Percentiles rank a stretch among this genome's conserved stretches.
These are phyloP conservation scores for Fregetta grallaria DNA, from an alignment of 2,113 vertebrate genomes.

Conservation along the genomic window DNA sequence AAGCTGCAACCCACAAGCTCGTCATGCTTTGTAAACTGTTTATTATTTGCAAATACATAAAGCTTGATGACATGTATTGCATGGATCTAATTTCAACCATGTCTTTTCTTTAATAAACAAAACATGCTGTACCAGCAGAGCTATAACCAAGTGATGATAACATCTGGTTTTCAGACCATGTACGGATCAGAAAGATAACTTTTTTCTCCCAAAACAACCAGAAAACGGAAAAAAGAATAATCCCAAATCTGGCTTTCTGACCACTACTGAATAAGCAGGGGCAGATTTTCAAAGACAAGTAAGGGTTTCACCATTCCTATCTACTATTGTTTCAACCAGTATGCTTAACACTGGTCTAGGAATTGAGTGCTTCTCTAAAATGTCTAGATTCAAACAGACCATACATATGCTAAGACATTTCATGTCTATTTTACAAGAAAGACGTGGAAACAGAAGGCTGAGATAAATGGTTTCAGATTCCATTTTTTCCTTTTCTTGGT, in stretches of 20 bases:
- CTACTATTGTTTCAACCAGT: background rate
- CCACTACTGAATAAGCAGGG: background rate
- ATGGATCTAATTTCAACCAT: constrained; percentile 57
- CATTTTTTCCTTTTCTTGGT: background rate
- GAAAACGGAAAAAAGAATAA: background rate
- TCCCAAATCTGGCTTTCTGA: background rate
- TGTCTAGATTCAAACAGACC: background rate
- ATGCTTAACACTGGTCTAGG: background rate
- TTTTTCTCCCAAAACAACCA: background rate
- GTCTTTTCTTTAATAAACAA: constrained; percentile 64
- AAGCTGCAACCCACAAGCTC: constrained; percentile 1
- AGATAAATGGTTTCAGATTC: background rate
- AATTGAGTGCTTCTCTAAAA: background rate
- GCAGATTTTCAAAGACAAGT: background rate
- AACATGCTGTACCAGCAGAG: constrained; percentile 57
- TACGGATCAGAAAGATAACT: background rate
- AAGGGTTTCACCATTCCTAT: background rate
- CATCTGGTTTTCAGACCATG: constrained; percentile 49
- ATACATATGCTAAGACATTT: background rate
- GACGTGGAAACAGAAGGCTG: background rate
- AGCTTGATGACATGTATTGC: constrained; percentile 31
- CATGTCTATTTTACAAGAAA: background rate
- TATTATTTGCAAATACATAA: constrained; percentile 49
- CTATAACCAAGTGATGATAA: constrained; percentile 63
- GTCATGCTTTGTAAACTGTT: constrained; percentile 6